Evolutionary conservation across 2,113 vertebrate genomes (phyloP).

Genomic region (Thunnus thynnus): DNA sequence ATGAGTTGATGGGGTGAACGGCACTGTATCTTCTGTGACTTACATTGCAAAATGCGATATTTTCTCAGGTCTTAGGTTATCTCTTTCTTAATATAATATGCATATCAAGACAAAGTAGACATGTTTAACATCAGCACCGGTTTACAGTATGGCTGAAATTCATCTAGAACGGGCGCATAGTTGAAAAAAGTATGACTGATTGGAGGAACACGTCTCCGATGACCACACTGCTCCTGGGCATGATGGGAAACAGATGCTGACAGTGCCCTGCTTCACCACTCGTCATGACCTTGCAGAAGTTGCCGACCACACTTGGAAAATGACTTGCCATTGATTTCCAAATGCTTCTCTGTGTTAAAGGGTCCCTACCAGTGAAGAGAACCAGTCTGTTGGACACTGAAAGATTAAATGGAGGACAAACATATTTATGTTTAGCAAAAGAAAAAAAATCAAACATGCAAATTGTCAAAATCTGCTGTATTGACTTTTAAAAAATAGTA

Average conservation of each 20-base stretch:
- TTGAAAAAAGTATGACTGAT: constrained; percentile 39
- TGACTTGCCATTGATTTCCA: constrained; percentile 58
- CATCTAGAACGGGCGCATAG: constrained; percentile 28
- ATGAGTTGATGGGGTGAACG: constrained; percentile 54
- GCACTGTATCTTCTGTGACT: constrained; percentile 74
- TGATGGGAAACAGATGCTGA: constrained; percentile 63
- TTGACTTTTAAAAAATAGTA: constrained; percentile 72
- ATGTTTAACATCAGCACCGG: constrained; percentile 65
- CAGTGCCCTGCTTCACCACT: constrained; percentile 57
- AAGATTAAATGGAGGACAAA: constrained; percentile 50
- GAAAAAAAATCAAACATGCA: constrained; percentile 64
- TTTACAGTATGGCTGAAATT: constrained; percentile 55
- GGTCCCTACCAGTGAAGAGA: constrained; percentile 49
- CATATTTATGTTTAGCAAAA: constrained; percentile 68
- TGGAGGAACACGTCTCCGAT: constrained; percentile 43
- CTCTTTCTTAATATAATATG: constrained; percentile 73
- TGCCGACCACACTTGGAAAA: constrained; percentile 61
- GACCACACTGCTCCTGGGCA: constrained; percentile 44
- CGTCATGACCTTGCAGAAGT: constrained; percentile 61
- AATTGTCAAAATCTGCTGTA: constrained; percentile 80
- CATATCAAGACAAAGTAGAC: constrained; percentile 74
- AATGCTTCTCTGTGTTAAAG: constrained; percentile 39
- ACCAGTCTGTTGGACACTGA: constrained; percentile 55
- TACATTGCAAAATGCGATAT: constrained; percentile 74
- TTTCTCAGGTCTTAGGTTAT: constrained; percentile 83